These are phyloP conservation scores for Trididemnum nubilum DNA, from an alignment of 23 tunicate species.

Conservation along the genomic window DNA sequence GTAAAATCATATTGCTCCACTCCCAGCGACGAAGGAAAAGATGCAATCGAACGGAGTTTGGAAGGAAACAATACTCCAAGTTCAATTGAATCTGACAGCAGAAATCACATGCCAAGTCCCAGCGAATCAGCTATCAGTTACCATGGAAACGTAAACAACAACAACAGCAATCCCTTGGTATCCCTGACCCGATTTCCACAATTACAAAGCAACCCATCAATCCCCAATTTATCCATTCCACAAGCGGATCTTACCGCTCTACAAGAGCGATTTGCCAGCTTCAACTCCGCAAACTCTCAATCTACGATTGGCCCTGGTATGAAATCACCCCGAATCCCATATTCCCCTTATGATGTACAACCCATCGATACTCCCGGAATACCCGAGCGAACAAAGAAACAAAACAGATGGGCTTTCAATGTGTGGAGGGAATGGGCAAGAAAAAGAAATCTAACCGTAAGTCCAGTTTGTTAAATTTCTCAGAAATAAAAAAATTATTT, in stretches of 20 bases:
- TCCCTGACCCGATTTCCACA: background rate
- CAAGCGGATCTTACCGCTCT: slow-evolving; percentile 1
- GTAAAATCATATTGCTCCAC: background rate
- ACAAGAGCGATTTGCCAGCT: slow-evolving; percentile 18
- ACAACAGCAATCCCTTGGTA: background rate
- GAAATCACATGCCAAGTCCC: background rate
- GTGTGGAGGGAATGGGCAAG: slow-evolving; percentile 98
- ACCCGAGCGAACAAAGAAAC: slow-evolving; percentile 94
- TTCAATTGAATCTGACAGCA: background rate
- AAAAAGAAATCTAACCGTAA: slow-evolving; percentile 78
- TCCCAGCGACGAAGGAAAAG: slow-evolving; percentile 6
- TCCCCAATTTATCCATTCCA: background rate
- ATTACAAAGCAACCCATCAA: background rate
- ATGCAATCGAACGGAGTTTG: background rate
- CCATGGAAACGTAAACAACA: slow-evolving; percentile 24
- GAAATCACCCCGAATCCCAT: background rate
- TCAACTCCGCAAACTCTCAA: background rate
- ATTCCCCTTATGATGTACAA: slow-evolving; percentile 57
- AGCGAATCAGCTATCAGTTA: background rate
- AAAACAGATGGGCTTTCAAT: slow-evolving; percentile 96
- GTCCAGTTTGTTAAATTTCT: background rate
- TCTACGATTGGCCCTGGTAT: background rate
- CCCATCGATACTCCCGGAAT: slow-evolving; percentile 91
- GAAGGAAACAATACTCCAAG: background rate
- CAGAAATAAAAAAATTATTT: background rate